phyloP scores from a whole-genome alignment of 2,113 vertebrate genomes.

The Bubo scandiacus region DNA sequence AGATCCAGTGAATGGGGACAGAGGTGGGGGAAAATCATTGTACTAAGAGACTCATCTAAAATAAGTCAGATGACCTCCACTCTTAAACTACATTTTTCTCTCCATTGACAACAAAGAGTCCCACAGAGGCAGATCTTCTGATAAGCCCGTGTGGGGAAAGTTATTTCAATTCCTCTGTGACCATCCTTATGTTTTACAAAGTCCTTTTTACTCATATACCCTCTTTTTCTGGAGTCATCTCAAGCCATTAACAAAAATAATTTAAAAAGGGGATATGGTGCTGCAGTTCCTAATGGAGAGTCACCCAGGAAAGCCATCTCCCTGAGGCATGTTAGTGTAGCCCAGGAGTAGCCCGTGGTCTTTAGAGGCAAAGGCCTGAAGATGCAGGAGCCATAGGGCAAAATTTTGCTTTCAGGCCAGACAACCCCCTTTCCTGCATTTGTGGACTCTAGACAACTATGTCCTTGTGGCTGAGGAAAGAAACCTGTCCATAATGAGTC shows the following conservation, averaged over 20 bases:
- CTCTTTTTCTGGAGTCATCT: not conserved
- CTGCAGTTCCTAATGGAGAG: not conserved
- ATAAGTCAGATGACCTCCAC: not conserved
- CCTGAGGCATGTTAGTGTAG: fast-evolving
- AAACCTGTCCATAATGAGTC: not conserved
- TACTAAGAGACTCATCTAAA: not conserved
- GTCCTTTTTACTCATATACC: not conserved
- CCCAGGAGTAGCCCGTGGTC: not conserved
- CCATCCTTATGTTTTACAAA: not conserved
- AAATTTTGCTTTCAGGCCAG: not conserved
- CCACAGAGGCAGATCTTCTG: not conserved
- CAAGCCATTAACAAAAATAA: not conserved
- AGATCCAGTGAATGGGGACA: not conserved
- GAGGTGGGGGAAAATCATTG: fast-evolving
- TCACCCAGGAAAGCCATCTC: not conserved
- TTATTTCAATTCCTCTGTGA: not conserved
- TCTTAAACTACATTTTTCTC: not conserved
- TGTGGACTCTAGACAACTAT: not conserved
- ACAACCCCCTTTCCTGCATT: not conserved
- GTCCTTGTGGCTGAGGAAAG: not conserved
- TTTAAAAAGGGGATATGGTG: not conserved
- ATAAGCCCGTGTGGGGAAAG: not conserved
- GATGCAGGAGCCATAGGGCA: not conserved
- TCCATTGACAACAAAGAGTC: not conserved
- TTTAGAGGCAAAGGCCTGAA: not conserved